Percentiles rank a stretch among this genome's conserved stretches.
Conservation (phyloP, 2,113 vertebrate genomes). For the Arizona elegans region DNA sequence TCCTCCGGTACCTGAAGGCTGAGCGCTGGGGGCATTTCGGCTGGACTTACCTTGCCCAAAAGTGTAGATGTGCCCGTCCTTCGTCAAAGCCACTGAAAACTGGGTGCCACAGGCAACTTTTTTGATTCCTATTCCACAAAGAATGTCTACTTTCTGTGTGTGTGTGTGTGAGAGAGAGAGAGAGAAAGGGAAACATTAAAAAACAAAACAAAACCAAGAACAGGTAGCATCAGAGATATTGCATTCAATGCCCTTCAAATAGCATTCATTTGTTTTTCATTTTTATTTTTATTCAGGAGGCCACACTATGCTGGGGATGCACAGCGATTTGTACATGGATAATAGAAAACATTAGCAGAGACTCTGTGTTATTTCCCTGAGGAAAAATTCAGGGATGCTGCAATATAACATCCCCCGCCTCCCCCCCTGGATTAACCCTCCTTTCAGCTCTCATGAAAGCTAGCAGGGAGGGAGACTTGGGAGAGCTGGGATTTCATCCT, state of each 20-base stretch:
- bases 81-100: conserved; percentile 82
- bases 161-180: conserved; percentile 37
- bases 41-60: conserved; percentile 79
- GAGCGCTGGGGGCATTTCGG: rapidly evolving
- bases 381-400: not conserved
- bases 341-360: not conserved
- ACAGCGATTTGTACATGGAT: not conserved
- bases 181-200: not conserved
- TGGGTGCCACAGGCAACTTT: conserved; percentile 85
- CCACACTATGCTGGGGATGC: not conserved
- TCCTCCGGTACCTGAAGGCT: not conserved
- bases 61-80: conserved; percentile 81
- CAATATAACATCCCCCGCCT: not conserved
- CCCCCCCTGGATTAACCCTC: too few species aligned
- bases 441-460: not conserved
- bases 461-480: too few species aligned
- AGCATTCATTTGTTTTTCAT: not conserved
- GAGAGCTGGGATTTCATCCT: not conserved
- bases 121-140: conserved; percentile 83
- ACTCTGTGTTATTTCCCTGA: not conserved
- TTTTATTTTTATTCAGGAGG: not conserved
- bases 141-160: conserved; percentile 80
- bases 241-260: not conserved
- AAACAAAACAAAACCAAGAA: not conserved
- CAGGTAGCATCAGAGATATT: not conserved